Evolutionary conservation across 2,113 vertebrate genomes (phyloP), one percentile per base, ranked within the genome.

Genomic region (Vicugna pacos): DNA sequence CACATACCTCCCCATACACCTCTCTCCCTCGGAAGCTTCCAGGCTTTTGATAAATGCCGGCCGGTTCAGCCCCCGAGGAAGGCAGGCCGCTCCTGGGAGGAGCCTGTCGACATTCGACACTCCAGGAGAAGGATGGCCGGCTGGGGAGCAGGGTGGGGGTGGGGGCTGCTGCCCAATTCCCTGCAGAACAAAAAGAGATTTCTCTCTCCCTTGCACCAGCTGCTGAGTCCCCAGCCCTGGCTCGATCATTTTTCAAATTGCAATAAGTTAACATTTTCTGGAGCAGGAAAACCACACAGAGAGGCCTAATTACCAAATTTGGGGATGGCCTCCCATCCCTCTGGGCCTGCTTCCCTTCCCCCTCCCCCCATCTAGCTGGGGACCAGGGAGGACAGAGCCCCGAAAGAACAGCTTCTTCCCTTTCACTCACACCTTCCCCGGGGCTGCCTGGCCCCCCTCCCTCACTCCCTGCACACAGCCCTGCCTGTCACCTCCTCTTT

Each of bases 251-350:
- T 97, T 97, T 97, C 97, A 96, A 95, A 96, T 93, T 97, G 93
- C 93, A 97, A 94, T 97, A 94, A 97, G 94, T 97, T 96, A 96
- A 95, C 94, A 95, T 97, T 97, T 97, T 97, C 96, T 98, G 91
- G 87, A 96, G 93, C 91, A 94, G 70, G 85, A 91, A 97, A 97
- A 97, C 85, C 97, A 95, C 79, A 86, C 24, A 0, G 86, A 97
- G 85, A 96, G 93, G 77, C 89, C 85, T 96, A 97, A 97, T 95
- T 93, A 96, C 94, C 97, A 97, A 96, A 97, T 96, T 95, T 98
- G 97, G 97, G 95, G 95, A 95, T 97, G 96, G 85, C 50, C 89
- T 93, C 72, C 80, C 94, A 32, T 46, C 93, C 93, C 95, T 93
- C 69, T 83, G 84, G 88, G 85, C 48, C 89, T 8, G 67, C 89